Conservation (phyloP, 2,888 invertebrate species). For the Ethmia dodecea region DNA sequence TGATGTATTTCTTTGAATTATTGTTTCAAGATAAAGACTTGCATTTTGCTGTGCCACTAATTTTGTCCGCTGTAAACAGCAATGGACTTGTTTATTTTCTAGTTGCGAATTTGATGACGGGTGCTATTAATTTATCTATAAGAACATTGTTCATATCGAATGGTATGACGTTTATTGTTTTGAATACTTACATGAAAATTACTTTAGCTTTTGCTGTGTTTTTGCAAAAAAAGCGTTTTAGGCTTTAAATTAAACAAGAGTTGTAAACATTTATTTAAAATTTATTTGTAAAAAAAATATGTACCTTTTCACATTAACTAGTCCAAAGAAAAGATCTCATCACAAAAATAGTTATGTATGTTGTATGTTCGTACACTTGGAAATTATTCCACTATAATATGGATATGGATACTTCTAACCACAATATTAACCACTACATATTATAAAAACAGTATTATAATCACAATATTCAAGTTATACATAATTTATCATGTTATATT, state of each 20-base stretch:
- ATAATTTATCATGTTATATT: too few relatives aligned
- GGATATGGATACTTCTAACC: too few relatives aligned
- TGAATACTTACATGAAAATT: slow-evolving; percentile 77
- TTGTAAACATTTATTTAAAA: neutral
- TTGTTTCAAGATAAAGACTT: slow-evolving; percentile 41
- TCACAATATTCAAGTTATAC: too few relatives aligned
- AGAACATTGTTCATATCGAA: slow-evolving; percentile 75
- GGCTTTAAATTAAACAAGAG: too few relatives aligned
- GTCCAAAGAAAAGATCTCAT: too few relatives aligned
- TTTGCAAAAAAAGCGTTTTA: slow-evolving; percentile 60
- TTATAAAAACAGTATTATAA: too few relatives aligned
- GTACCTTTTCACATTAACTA: too few relatives aligned
- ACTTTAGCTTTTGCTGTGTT: slow-evolving; percentile 36
- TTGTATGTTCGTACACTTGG: too few relatives aligned
- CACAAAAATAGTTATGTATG: too few relatives aligned
- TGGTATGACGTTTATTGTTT: slow-evolving; percentile 64
- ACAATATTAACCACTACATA: too few relatives aligned
- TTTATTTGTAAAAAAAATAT: too few relatives aligned
- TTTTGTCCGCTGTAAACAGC: slow-evolving; percentile 85
- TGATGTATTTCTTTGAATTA: slow-evolving; percentile 77
- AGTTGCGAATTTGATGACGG: slow-evolving; percentile 89
- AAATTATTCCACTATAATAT: too few relatives aligned
- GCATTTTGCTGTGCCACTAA: slow-evolving; percentile 58
- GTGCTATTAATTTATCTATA: slow-evolving; percentile 85
- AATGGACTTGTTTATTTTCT: slow-evolving; percentile 93